These are phyloP conservation scores for Tetragonula carbonaria DNA, from an alignment of 2,888 invertebrate species.

Conservation along the genomic window DNA sequence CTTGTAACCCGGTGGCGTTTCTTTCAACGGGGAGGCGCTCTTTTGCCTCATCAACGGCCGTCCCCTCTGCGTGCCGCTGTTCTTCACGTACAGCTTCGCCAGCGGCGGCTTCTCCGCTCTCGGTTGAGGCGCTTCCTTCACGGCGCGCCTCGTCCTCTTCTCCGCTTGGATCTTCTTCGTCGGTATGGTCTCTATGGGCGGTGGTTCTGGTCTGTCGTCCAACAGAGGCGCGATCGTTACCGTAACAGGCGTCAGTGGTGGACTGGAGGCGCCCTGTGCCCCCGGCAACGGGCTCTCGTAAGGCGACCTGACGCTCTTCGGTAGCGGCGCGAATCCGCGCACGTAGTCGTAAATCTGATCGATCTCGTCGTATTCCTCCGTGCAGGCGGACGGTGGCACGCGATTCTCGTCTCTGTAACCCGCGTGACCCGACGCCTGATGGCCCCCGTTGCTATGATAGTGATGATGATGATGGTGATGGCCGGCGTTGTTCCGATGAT, in stretches of 20 bases:
- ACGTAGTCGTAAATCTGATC: slow-evolving; percentile 99
- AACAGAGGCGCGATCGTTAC: slow-evolving; percentile 86
- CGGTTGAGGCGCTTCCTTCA: slow-evolving; percentile 86
- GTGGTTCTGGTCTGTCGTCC: slow-evolving; percentile 92
- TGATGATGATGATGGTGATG: slow-evolving; percentile 85
- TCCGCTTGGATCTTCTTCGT: slow-evolving; percentile 92
- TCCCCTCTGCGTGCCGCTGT: slow-evolving; percentile 88
- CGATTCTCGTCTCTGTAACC: slow-evolving; percentile 88
- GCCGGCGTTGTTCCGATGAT: slow-evolving; percentile 84
- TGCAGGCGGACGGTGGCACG: slow-evolving; percentile 85
- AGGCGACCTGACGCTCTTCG: slow-evolving; percentile 90
- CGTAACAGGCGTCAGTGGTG: slow-evolving; percentile 85
- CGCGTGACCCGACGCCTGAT: slow-evolving; percentile 84
- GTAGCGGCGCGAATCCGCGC: slow-evolving; percentile 95
- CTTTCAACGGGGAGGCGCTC: slow-evolving; percentile 90
- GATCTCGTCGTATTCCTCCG: slow-evolving; percentile 97
- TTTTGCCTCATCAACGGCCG: slow-evolving; percentile 89
- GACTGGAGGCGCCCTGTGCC: slow-evolving; percentile 69
- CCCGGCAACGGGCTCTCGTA: slow-evolving; percentile 83
- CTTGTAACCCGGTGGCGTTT: slow-evolving; percentile 89
- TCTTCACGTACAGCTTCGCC: slow-evolving; percentile 92
- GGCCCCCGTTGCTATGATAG: slow-evolving; percentile 81
- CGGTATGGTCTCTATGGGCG: slow-evolving; percentile 96
- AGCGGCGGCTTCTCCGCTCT: slow-evolving; percentile 87
- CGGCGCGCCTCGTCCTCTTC: slow-evolving; percentile 90